A percentile compares a stretch with the other conserved stretches of the same genome.
Evolutionary conservation across 2,888 invertebrate species (phyloP).

Genomic region (Arctia plantaginis): DNA sequence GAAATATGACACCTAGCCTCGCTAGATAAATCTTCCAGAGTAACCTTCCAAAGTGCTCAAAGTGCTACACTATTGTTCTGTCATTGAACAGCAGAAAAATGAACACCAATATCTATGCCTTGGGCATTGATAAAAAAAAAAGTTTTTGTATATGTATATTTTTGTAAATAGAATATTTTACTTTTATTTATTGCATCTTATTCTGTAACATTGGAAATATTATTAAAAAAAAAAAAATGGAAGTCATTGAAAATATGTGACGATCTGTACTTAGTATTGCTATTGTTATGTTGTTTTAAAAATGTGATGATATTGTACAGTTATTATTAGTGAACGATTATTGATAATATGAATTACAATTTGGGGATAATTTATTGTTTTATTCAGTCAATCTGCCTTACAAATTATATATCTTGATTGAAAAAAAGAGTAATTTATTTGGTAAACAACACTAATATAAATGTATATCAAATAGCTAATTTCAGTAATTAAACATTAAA

Average conservation of each 20-base stretch:
- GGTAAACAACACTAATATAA: not conserved
- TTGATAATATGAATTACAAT: slow-evolving; percentile 66
- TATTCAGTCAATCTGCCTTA: slow-evolving; percentile 23
- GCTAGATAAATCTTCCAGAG: slow-evolving; percentile 58
- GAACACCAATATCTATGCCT: slow-evolving; percentile 40
- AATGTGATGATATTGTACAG: slow-evolving; percentile 72
- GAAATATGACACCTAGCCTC: slow-evolving; percentile 83
- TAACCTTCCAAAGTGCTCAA: slow-evolving; percentile 71
- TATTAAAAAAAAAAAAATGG: slow-evolving; percentile 33
- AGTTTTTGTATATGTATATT: slow-evolving; percentile 64
- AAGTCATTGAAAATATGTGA: slow-evolving; percentile 55
- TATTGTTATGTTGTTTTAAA: slow-evolving; percentile 67
- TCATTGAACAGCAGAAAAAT: slow-evolving; percentile 53
- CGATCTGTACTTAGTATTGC: slow-evolving; percentile 77
- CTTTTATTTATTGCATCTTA: slow-evolving; percentile 49
- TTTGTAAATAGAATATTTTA: slow-evolving; percentile 72
- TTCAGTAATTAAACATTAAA: not conserved
- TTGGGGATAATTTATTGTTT: slow-evolving; percentile 45
- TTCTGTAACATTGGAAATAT: slow-evolving; percentile 33
- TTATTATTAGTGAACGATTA: slow-evolving; percentile 62
- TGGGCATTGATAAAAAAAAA: slow-evolving; percentile 36
- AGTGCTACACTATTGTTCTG: slow-evolving; percentile 67
- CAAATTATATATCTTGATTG: not conserved
- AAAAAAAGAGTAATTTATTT: not conserved
- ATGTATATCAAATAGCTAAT: not conserved